Evolutionary conservation across 2,113 vertebrate genomes (phyloP).

Genomic region (Oncorhynchus gorbuscha): DNA sequence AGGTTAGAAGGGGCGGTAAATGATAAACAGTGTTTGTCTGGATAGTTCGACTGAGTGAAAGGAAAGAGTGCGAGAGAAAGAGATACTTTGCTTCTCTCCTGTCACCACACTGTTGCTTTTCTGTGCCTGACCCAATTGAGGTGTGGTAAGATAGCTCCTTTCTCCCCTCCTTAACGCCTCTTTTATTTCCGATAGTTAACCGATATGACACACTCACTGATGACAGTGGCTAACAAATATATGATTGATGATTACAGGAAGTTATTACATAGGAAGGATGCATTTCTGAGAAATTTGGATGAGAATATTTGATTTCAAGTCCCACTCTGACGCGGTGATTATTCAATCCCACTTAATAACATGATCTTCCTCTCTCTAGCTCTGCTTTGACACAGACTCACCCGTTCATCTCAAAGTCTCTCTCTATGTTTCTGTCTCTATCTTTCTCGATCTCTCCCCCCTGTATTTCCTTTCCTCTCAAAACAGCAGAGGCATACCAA

Average conservation of each 20-base stretch:
- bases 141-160: background rate
- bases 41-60: constrained; percentile 19
- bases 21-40: constrained; percentile 61
- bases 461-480: background rate
- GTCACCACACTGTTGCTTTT: background rate
- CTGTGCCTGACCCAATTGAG: background rate
- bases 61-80: background rate
- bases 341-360: too few relatives aligned
- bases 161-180: background rate
- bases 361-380: too few relatives aligned
- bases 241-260: too few relatives aligned
- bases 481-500: too few relatives aligned
- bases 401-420: background rate
- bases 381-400: too few relatives aligned
- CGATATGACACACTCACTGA: too few relatives aligned
- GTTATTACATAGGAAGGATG: too few relatives aligned
- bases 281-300: too few relatives aligned
- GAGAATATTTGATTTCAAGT: too few relatives aligned
- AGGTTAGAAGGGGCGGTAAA: constrained; percentile 68
- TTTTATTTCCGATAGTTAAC: background rate
- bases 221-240: too few relatives aligned
- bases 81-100: background rate
- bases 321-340: too few relatives aligned
- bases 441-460: background rate
- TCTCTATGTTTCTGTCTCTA: background rate